Conservation (phyloP, 1,140 invertebrate species). For the Ceratitis capitata region DNA sequence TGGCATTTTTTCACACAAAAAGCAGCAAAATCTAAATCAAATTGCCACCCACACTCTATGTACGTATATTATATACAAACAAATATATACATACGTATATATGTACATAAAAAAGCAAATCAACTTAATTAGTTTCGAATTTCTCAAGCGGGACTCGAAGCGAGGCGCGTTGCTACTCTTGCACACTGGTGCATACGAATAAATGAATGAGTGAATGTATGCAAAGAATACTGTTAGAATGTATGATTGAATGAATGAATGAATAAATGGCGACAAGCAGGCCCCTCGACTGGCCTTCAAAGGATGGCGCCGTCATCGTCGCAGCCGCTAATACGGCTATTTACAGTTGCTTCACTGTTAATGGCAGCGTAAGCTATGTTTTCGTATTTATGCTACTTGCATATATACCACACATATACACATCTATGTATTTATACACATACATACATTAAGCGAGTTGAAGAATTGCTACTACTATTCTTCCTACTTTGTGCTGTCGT, state of each 20-base stretch:
- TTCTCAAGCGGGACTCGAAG: neutral
- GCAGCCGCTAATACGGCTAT: neutral
- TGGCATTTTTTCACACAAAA: neutral
- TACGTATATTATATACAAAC: too few relatives aligned
- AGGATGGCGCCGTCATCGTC: neutral
- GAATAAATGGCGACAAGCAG: neutral
- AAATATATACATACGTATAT: neutral
- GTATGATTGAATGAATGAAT: neutral
- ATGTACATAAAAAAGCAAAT: neutral
- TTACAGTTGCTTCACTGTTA: neutral
- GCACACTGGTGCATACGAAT: too few relatives aligned
- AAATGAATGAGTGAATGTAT: neutral
- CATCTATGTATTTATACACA: neutral
- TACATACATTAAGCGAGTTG: neutral
- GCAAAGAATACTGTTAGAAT: neutral
- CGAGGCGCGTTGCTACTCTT: neutral
- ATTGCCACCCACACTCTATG: too few relatives aligned
- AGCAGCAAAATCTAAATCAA: neutral
- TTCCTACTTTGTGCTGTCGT: neutral
- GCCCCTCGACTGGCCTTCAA: neutral
- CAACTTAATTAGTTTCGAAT: constrained; percentile 21
- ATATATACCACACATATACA: neutral
- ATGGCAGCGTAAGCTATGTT: too few relatives aligned
- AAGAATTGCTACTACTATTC: neutral
- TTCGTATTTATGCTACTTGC: too few relatives aligned